Base-by-base conservation (phyloP, 2,797 vertebrate genomes). In the Pyrocephalus nanus region DNA sequence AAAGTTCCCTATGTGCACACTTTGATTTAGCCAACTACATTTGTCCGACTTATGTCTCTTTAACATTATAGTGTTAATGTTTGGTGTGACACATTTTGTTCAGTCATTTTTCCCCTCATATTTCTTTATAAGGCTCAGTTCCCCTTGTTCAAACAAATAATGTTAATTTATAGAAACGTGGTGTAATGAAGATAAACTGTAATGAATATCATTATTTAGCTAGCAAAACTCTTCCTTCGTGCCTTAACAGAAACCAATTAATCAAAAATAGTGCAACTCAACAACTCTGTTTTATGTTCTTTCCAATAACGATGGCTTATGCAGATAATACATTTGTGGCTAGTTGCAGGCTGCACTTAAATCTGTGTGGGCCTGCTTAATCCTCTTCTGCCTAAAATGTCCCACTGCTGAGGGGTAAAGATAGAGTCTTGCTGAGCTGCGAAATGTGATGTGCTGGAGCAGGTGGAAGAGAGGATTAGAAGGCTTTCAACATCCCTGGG, bases 171-270 rank as follows among this genome's bases (percentile, higher is more conserved):
- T 70, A 36, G 54, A 82, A 74, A 67, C 43, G 72, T 6, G 29
- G 10, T 48, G 18, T 62, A 69, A 73, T 79, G 45, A 97, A 95
- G 73, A 81, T 87, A 90, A 94, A 80, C 82, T 93, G 30, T 79
- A 64, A 78, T 20, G 12, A 93, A 57, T 70, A 70, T 25, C 36
- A 69, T 54, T 86, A 88, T 93, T 96, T 96, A 91, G 34, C 29
- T 70, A 88, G 69, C 95, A 94, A 95, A 42, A 61, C 27, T 95
- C 82, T 80, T 93, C 51, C 70, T 95, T 91, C 57, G 29, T 84
- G 51, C 64, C 43, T 93, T 96, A 95, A 86, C 43, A 79, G 82
- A 96, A 97, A 89, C 38, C 64, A 93, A 64, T 90, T 90, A 90
- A 91, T 92, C 62, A 86, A 76, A 58, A 86, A 73, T 15, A 89